These are phyloP conservation scores for Ceyx melanurus DNA, from an alignment of 2,113 vertebrate genomes.

Conservation along the genomic window DNA sequence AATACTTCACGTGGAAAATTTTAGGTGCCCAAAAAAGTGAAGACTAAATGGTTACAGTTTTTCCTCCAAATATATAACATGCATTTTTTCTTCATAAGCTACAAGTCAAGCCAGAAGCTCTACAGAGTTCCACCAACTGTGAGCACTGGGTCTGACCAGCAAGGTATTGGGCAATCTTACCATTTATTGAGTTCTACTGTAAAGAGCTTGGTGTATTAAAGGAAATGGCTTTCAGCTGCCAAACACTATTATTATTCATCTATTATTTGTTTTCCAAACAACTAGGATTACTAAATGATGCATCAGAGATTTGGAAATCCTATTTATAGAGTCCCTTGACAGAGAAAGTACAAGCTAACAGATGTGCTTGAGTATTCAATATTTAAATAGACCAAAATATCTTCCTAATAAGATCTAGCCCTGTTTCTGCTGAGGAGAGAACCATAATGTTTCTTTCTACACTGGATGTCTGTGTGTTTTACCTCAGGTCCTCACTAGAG, in stretches of 20 bases:
- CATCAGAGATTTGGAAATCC: conserved; percentile 32
- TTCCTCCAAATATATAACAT: neutral
- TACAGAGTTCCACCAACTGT: neutral
- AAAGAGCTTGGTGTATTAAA: neutral
- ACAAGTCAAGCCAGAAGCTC: neutral
- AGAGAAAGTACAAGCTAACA: conserved; percentile 30
- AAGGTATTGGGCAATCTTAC: neutral
- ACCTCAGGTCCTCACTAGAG: neutral
- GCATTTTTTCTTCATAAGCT: neutral
- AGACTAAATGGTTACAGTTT: neutral
- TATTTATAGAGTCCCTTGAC: conserved; percentile 17
- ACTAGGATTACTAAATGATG: conserved; percentile 4
- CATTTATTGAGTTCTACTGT: neutral
- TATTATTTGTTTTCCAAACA: conserved; percentile 22
- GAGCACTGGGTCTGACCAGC: neutral
- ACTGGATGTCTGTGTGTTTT: neutral
- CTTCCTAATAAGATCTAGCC: conserved; percentile 14
- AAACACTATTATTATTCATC: neutral
- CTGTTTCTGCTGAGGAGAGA: neutral
- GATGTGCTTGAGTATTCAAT: conserved; percentile 3
- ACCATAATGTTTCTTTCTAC: neutral
- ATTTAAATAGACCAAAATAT: conserved; percentile 25
- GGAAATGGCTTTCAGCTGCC: neutral
- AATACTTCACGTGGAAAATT: neutral
- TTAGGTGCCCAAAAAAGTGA: neutral